Percentiles rank a stretch among this genome's conserved stretches.
Evolutionary conservation across 2,113 vertebrate genomes (phyloP).

Genomic region (Lanius ludovicianus): DNA sequence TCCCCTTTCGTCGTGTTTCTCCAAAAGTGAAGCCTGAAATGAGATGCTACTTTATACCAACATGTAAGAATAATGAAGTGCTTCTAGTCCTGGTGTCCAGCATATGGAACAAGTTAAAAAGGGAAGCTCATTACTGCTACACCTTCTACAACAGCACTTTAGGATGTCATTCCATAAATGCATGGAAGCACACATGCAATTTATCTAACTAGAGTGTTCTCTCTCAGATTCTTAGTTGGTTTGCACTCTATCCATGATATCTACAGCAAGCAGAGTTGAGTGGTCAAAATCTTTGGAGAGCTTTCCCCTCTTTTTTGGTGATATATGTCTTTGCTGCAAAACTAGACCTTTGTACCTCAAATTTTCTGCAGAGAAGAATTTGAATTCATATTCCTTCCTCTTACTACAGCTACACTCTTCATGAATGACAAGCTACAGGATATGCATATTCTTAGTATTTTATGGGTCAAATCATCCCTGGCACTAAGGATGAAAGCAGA

Average conservation of each 20-base stretch:
- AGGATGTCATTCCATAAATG: not conserved
- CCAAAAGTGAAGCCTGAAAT: not conserved
- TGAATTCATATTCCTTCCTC: not conserved
- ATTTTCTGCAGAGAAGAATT: not conserved
- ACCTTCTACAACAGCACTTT: not conserved
- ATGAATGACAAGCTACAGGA: not conserved
- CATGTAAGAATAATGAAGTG: not conserved
- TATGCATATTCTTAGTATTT: not conserved
- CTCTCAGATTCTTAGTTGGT: not conserved
- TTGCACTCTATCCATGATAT: not conserved
- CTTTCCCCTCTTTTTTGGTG: not conserved
- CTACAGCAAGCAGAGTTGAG: not conserved
- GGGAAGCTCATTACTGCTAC: not conserved
- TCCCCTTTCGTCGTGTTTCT: not conserved
- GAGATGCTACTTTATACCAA: not conserved
- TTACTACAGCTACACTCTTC: not conserved
- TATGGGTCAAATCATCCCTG: not conserved
- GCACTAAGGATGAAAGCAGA: not conserved
- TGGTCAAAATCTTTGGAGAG: not conserved
- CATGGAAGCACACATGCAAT: not conserved
- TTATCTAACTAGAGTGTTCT: not conserved
- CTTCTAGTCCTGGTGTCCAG: not conserved
- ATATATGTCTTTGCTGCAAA: not conserved
- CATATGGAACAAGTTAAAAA: not conserved
- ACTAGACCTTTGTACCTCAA: not conserved